Percentiles rank a stretch among this genome's conserved stretches.
Evolutionary conservation across 2,113 vertebrate genomes (phyloP).

Genomic region (Hippocampus barbouri): DNA sequence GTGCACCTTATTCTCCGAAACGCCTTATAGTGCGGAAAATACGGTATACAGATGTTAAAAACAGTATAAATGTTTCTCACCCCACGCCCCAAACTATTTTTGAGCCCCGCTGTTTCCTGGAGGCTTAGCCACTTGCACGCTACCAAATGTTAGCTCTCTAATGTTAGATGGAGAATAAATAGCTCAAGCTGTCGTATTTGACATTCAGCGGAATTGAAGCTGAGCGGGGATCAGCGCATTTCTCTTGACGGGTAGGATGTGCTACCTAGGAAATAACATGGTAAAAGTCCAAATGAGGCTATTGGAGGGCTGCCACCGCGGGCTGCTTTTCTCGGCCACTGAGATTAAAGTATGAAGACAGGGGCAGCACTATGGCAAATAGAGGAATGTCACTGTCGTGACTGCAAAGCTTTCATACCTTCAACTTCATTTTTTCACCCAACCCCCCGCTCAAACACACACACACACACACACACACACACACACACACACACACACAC

Average conservation of each 20-base stretch:
- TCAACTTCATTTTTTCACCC: conserved; percentile 52
- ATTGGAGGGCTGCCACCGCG: conserved; percentile 41
- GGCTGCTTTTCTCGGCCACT: conserved; percentile 52
- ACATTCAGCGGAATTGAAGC: conserved; percentile 36
- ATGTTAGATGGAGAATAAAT: conserved; percentile 1
- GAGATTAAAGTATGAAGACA: conserved; percentile 53
- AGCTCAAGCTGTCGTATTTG: conserved; percentile 39
- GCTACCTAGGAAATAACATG: conserved; percentile 46
- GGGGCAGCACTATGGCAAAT: conserved; percentile 37
- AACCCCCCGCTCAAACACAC: conserved; percentile 14
- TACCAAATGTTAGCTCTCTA: conserved; percentile 24
- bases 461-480: neutral
- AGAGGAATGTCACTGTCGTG: conserved; percentile 63
- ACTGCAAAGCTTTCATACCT: conserved; percentile 47
- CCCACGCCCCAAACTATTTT: conserved; percentile 20
- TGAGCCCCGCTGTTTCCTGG: conserved; percentile 24
- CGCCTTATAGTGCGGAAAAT: too few species aligned
- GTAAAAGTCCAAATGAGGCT: conserved; percentile 50
- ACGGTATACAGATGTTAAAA: conserved; percentile 9
- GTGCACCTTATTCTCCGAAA: too few species aligned
- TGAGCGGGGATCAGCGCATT: conserved; percentile 42
- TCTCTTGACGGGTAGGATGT: conserved; percentile 43
- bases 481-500: too few species aligned
- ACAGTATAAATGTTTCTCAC: conserved; percentile 11
- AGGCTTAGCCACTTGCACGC: conserved; percentile 13